Evolutionary conservation across 2,113 vertebrate genomes (phyloP), one percentile per base, ranked within the genome.

Genomic region (Apistogramma diplotaenia): DNA sequence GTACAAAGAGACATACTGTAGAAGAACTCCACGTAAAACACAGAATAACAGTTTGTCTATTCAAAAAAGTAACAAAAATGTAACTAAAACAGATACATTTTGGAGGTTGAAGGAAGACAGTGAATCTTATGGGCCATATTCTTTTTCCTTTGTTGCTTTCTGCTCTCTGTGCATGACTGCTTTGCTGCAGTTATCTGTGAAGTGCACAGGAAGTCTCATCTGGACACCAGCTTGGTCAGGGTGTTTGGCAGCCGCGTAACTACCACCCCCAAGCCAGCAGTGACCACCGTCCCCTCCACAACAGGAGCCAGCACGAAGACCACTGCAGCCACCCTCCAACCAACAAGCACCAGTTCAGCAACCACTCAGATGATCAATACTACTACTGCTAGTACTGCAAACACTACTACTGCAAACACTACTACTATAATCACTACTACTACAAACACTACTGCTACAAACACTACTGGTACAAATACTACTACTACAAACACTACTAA

Each of bases 101-200:
- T n/a, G n/a, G n/a, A n/a, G n/a, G n/a, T n/a, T n/a, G n/a, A n/a
- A n/a, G n/a, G n/a, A n/a, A n/a, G n/a, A n/a, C n/a, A n/a, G n/a
- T n/a, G n/a, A n/a, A n/a, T n/a, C n/a, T n/a, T n/a, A n/a, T n/a
- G n/a, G n/a, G n/a, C n/a, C n/a, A n/a, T n/a, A n/a, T n/a, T n/a
- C n/a, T n/a, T 33, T 33, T 33, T 33, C 7, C 31, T 25, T 56
- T 21, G 13, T 56, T 56, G 13, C 13, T 27, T 7, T n/a, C 18
- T n/a, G 2, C 29, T 15, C n/a, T 31, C 21, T 57, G 3, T 56
- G 6, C 6, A 11, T 29, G 56, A 12, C 27, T 58, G 35, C 19
- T 55, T 78, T 16, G 2, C 18, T 80, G 19, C 57, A 92, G 90
- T 90, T 4, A 58, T 81, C 56, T 90, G 87, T 79, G 29, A 79